These are phyloP conservation scores for Cecidostiba fungosa DNA, from an alignment of 2,888 invertebrate genomes.

Conservation along the genomic window DNA sequence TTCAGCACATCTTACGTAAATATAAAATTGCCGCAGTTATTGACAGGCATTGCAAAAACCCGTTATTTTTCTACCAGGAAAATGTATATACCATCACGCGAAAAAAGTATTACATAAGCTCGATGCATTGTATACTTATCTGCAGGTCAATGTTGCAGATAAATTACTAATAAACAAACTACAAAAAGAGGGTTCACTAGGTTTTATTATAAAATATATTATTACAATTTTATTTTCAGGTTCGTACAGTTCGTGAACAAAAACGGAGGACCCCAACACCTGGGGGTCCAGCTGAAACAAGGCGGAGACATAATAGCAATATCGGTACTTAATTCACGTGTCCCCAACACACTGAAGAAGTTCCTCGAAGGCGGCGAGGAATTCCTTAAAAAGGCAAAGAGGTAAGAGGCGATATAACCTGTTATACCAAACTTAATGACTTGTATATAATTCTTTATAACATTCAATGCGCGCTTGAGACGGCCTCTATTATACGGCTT, in stretches of 20 bases:
- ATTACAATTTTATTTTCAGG: slow-evolving; percentile 77
- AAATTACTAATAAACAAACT: no score
- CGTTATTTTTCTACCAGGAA: neutral
- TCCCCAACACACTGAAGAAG: slow-evolving; percentile 82
- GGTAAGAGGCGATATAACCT: slow-evolving; percentile 77
- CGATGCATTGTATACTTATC: neutral
- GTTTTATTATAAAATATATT: neutral
- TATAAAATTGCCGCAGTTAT: slow-evolving; percentile 34
- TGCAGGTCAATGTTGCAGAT: no score
- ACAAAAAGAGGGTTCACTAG: no score
- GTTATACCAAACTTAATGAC: neutral
- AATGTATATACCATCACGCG: neutral
- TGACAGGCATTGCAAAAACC: slow-evolving; percentile 2
- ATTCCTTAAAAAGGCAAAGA: slow-evolving; percentile 82
- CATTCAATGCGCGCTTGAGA: neutral
- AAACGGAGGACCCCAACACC: slow-evolving; percentile 83
- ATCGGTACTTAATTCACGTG: slow-evolving; percentile 82
- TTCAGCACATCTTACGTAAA: slow-evolving; percentile 26
- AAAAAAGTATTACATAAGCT: neutral
- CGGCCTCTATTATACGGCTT: neutral
- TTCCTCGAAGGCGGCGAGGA: slow-evolving; percentile 81
- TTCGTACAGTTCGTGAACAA: slow-evolving; percentile 86
- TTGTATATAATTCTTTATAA: slow-evolving; percentile 3
- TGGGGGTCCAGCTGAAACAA: slow-evolving; percentile 86
- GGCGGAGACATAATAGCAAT: slow-evolving; percentile 87